Conservation (phyloP, 2,797 vertebrate genomes). For the Pangasius krempfi region DNA sequence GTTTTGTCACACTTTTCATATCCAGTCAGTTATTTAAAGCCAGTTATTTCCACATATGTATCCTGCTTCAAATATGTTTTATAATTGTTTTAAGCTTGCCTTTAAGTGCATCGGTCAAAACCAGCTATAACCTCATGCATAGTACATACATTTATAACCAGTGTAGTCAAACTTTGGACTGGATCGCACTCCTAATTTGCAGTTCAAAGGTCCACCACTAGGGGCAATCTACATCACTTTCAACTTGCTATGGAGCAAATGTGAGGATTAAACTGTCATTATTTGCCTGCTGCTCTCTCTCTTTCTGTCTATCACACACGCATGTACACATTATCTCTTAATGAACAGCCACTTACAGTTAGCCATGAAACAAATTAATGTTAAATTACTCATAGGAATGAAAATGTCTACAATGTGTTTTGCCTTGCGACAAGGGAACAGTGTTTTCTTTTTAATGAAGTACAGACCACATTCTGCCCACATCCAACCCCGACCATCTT, state of each 20-base stretch:
- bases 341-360: conserved; percentile 28
- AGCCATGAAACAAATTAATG: conserved; percentile 42
- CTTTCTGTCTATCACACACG: neutral
- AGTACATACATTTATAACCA: neutral
- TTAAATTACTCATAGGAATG: conserved; percentile 41
- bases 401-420: conserved; percentile 45
- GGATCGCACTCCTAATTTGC: neutral
- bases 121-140: neutral
- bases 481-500: conserved; percentile 16
- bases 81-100: neutral
- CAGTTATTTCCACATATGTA: neutral
- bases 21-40: neutral
- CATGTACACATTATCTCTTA: conserved; percentile 22
- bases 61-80: neutral
- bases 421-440: conserved; percentile 15
- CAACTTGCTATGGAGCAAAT: neutral
- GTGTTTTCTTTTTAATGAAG: conserved; percentile 48
- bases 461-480: conserved; percentile 35
- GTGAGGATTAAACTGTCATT: conserved; percentile 25
- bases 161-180: neutral
- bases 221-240: conserved; percentile 50
- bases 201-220: conserved; percentile 42
- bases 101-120: neutral
- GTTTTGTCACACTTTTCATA: neutral
- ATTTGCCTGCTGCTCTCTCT: neutral